Conservation (phyloP, 1,140 invertebrate species). For the Halictus rubicundus region DNA sequence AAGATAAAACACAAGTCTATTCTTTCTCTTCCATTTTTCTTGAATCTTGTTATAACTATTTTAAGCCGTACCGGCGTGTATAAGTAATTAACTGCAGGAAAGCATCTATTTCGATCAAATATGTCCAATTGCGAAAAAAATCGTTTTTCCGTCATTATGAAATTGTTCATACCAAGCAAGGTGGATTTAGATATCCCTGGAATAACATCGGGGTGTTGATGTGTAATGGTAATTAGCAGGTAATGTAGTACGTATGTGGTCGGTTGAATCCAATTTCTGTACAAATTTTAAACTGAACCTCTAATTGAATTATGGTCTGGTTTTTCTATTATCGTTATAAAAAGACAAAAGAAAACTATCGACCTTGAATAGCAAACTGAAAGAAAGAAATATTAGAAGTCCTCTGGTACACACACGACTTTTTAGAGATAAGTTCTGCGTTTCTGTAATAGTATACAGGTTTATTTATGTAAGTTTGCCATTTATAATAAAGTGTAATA, state of each 20-base stretch:
- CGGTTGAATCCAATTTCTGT: conserved; percentile 35
- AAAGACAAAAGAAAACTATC: neutral
- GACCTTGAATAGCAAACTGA: neutral
- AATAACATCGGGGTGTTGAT: conserved; percentile 45
- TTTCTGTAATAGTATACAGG: conserved; percentile 76
- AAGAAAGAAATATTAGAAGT: conserved; percentile 42
- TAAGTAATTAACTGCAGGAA: conserved; percentile 11
- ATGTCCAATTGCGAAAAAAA: conserved; percentile 17
- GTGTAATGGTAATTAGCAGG: conserved; percentile 50
- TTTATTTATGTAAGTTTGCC: conserved; percentile 78
- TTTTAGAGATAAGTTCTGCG: conserved; percentile 77
- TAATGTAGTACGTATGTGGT: conserved; percentile 46
- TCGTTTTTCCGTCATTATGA: conserved; percentile 13
- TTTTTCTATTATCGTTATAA: conserved; percentile 26
- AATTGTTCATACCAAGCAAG: conserved; percentile 25
- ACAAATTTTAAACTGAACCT: conserved; percentile 29
- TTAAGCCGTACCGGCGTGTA: neutral
- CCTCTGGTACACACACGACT: conserved; percentile 65
- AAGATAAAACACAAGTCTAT: conserved; percentile 4
- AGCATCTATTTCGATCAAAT: conserved; percentile 25
- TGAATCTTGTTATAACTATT: conserved; percentile 17
- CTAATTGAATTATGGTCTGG: neutral
- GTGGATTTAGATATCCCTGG: conserved; percentile 45
- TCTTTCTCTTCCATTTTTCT: conserved; percentile 11
- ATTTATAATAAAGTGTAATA: conserved; percentile 78